Evolutionary conservation across 2,888 invertebrate genomes (phyloP), one percentile per base, ranked within the genome.

Genomic region (Andrena chrysosceles): DNA sequence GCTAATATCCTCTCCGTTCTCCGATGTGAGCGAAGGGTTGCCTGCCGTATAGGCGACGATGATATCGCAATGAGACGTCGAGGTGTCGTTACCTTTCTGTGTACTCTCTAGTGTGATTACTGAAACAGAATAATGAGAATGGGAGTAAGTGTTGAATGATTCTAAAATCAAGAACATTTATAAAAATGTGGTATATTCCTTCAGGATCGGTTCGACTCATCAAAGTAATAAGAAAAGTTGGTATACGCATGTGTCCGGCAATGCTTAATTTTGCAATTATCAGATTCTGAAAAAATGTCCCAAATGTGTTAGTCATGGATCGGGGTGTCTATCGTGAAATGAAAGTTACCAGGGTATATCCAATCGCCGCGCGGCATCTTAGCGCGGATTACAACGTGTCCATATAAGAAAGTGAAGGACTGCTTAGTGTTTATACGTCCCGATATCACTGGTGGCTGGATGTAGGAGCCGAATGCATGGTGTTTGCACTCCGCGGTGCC

Each of bases 311-410:
- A 35, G 35, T 35, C 2, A 35, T 8, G 33, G 33, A 2, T 33
- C 8, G 2, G 35, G 35, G 2, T 35, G 3, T 42, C 1, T 13
- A 1, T 42, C 42, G 42, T 5, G 42, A 16, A 42, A 42, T 42
- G 56, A 31, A 74, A 81, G 90, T 94, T 94, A 97, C 97, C 95
- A 69, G 97, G 97, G 90, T 96, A 95, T 23, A 97, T 94, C 97
- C 97, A 97, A 91, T 97, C 96, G 0, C 97, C 97, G 83, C 95
- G 95, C 0, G 97, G 97, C 29, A 97, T 90, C 92, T 96, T 96
- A 0, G 97, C 97, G 29, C 95, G 95, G 2, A 97, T 94, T 90
- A 96, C 95, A 16, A 97, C 94, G 54, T 94, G 95, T 13, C 97
- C 97, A 90, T 96, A 97, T 10, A 95, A 95, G 89, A 97, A 97